phyloP scores from a whole-genome alignment of 1,140 invertebrate genomes.

The Neodiprion pinetum region DNA sequence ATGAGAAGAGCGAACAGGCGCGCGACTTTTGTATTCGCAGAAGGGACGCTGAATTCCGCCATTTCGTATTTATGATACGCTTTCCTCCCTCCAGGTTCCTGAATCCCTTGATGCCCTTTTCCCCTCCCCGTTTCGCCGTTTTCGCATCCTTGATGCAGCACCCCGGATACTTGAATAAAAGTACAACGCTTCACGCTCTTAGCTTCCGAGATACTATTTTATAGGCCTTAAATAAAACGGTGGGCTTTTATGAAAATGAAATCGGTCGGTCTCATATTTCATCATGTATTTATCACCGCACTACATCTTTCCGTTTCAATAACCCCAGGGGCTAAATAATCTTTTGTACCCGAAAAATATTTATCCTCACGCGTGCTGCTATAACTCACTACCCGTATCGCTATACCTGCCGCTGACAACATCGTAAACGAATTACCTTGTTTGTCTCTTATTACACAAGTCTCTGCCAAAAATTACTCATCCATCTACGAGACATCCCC shows the following conservation, averaged over 20 bases:
- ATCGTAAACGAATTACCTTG: too few relatives aligned
- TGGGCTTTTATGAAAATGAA: slow-evolving; percentile 5
- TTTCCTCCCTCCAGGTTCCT: too few relatives aligned
- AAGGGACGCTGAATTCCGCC: not conserved
- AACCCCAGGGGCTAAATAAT: too few relatives aligned
- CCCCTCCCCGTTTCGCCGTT: slow-evolving; percentile 14
- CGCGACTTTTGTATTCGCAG: not conserved
- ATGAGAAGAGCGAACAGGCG: not conserved
- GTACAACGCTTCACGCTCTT: not conserved
- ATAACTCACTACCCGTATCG: too few relatives aligned
- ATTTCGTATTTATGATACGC: not conserved
- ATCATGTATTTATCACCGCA: too few relatives aligned
- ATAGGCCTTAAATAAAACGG: not conserved
- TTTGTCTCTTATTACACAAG: too few relatives aligned
- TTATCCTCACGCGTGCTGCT: too few relatives aligned
- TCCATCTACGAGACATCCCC: too few relatives aligned
- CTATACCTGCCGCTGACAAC: too few relatives aligned
- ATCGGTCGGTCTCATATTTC: not conserved
- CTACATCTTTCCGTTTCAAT: too few relatives aligned
- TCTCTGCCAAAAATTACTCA: too few relatives aligned
- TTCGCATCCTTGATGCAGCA: slow-evolving; percentile 15
- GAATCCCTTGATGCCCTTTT: not conserved
- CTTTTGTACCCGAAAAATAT: too few relatives aligned
- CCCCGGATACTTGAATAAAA: slow-evolving; percentile 15
- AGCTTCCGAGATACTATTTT: not conserved